A percentile compares a stretch with the other conserved stretches of the same genome.
These are phyloP conservation scores for Heliothis peltigera DNA, from an alignment of 2,888 invertebrate genomes.

Conservation along the genomic window DNA sequence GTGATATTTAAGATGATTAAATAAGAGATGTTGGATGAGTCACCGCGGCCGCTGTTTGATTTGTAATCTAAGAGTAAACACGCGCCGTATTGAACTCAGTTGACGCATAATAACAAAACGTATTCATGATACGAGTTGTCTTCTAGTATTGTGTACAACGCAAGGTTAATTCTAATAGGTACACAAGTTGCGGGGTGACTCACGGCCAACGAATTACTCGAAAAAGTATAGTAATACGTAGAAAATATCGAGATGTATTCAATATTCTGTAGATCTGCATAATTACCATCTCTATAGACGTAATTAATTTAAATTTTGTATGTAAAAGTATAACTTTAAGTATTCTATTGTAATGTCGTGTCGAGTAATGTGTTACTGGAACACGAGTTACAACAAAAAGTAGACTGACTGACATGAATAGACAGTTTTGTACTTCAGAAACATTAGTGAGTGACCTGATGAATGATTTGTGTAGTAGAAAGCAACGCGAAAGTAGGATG, in stretches of 20 bases:
- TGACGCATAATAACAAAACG: conserved; percentile 68
- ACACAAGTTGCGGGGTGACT: conserved; percentile 49
- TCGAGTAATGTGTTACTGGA: conserved; percentile 47
- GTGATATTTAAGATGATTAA: conserved; percentile 85
- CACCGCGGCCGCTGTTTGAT: conserved; percentile 76
- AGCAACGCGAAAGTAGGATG: conserved; percentile 59
- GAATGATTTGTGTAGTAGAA: conserved; percentile 61
- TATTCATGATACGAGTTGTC: conserved; percentile 50
- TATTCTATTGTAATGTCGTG: conserved; percentile 38
- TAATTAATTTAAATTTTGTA: conserved; percentile 35
- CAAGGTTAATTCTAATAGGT: conserved; percentile 56
- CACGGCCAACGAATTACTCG: conserved; percentile 21
- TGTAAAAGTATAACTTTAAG: conserved; percentile 25
- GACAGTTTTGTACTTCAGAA: conserved; percentile 42
- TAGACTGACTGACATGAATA: conserved; percentile 37
- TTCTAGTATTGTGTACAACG: conserved; percentile 46
- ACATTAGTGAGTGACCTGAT: conserved; percentile 57
- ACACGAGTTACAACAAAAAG: conserved; percentile 32
- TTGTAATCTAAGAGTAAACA: conserved; percentile 74
- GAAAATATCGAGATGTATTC: conserved; percentile 18
- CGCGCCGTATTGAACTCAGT: conserved; percentile 61
- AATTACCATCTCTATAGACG: conserved; percentile 41
- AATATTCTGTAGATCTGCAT: conserved; percentile 29
- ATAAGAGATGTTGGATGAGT: conserved; percentile 76
- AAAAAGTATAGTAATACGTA: conserved; percentile 18